Evolutionary conservation across 2,888 invertebrate species (phyloP), one percentile per base, ranked within the genome.

Genomic region (Lumbricus terrestris): DNA sequence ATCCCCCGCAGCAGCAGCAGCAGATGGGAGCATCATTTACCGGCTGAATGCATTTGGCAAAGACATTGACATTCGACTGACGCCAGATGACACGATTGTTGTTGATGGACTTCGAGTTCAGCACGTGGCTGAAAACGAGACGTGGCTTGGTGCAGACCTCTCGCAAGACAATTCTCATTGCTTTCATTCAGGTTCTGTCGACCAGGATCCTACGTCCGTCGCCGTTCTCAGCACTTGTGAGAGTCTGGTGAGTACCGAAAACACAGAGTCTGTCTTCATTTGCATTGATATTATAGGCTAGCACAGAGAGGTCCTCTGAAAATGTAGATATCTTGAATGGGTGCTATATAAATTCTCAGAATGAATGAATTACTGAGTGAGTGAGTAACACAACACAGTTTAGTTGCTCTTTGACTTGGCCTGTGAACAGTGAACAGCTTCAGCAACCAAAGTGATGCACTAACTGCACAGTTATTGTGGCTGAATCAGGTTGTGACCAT

Each of bases 101-200:
- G 82, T 37, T 34, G 89, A 82, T 35, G 82, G 89, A 33, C 89
- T 90, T 83, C 35, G 40, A 16, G 90, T 90, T 33, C 89, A 90
- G n/a, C 89, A 90, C 82, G 37, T 88, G 89, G 83, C 33, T 23
- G 83, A 42, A 13, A 88, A 90, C 37, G 37, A 34, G 40, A 83
- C 88, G 42, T 90, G 90, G 90, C 89, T 69, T 38, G 90, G 89
- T 20, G 83, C 47, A 3, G 89, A 89, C 40, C 47, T 90, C 33
- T 85, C 89, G 20, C 83, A 89, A 29, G 89, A 37, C 0, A 47
- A 47, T 42, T 15, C 18, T 40, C 89, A 89, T 11, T 90, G 90
- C 54, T 90, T 83, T 47, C 89, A 90, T 40, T 85, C 85, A 4
- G 90, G 90, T 6, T 82, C 89, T 23, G 90, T 90, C 40, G 83